A percentile compares a stretch with the other conserved stretches of the same genome.
Evolutionary conservation across 2,888 invertebrate genomes (phyloP).

Genomic region (Tribolium freemani): DNA sequence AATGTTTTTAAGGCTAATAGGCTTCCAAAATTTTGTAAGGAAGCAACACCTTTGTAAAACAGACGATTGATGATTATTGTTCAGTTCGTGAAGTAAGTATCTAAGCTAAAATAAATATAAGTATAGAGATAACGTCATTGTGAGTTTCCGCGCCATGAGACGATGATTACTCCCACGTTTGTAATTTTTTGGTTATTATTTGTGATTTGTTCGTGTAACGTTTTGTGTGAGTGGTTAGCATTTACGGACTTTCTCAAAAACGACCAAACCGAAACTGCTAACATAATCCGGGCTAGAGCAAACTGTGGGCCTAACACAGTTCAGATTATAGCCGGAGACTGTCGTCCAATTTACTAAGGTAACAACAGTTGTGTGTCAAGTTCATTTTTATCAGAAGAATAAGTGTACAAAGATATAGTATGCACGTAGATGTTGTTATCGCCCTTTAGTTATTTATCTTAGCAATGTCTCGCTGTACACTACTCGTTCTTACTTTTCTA

Average conservation of each 20-base stretch:
- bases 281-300: constrained; percentile 35
- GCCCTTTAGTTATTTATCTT: constrained; percentile 3
- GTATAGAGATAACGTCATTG: too few species aligned
- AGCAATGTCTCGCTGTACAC: not conserved
- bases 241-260: constrained; percentile 30
- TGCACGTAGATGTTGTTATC: not conserved
- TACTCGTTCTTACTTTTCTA: not conserved
- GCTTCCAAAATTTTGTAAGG: too few species aligned
- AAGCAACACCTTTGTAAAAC: too few species aligned
- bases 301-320: constrained; percentile 27
- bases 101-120: too few species aligned
- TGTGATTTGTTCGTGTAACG: not conserved
- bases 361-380: not conserved
- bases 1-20: too few species aligned
- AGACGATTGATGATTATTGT: too few species aligned
- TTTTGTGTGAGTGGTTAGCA: constrained; percentile 35
- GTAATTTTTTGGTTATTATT: not conserved
- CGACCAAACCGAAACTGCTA: constrained; percentile 34
- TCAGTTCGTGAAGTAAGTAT: too few species aligned
- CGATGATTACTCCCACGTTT: not conserved
- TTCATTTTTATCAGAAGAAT: constrained; percentile 24
- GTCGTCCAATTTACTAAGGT: constrained; percentile 35
- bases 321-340: constrained; percentile 42
- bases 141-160: too few species aligned
- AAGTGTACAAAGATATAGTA: not conserved